Evolutionary conservation across 2,888 invertebrate genomes (phyloP), one percentile per base, ranked within the genome.

Genomic region (Eilema griseolum): DNA sequence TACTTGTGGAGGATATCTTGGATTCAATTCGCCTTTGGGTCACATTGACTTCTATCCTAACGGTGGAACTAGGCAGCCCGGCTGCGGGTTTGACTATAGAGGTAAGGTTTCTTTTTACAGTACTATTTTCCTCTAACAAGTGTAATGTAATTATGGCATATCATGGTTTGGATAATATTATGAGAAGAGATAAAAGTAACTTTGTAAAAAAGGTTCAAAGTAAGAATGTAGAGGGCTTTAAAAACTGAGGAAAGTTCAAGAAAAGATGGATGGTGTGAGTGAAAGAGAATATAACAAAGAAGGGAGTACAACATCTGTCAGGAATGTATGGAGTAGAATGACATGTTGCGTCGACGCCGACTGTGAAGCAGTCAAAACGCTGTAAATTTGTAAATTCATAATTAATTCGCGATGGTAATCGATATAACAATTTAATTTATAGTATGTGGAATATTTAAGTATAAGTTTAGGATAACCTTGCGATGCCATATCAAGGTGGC

Each of bases 21-120:
- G 96, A n/a, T 96, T 96, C 75, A 90, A 94, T 16, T 92, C 95
- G 2, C 96, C 96, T 0, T 85, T 96, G 67, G 96, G 96, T 0
- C 96, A 96, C 78, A 95, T 96, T n/a, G 96, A 96, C 89, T 96
- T 96, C 84, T 96, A 96, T 78, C 96, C 96, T 0, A 96, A 96
- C 77, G 96, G 96, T 0, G 96, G 96, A 0, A 92, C 92, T 10
- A 83, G 93, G 24, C 96, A 96, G 82, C 96, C 96, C 0, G 96
- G 96, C 4, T 96, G 96, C 80, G 90, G 92, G 5, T 88, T 93
- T 33, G 96, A 96, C 84, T 95, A 95, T 75, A 91, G 96, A 88
- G 95, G 96, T 96, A 64, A 3, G 61, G 20, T 33, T 52, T 10
- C 10, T 52, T 4, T 52, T 52, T n/a, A n/a, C n/a, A n/a, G n/a